Base-by-base conservation (phyloP, 1,140 invertebrate genomes). In the Metopolophium dirhodum region DNA sequence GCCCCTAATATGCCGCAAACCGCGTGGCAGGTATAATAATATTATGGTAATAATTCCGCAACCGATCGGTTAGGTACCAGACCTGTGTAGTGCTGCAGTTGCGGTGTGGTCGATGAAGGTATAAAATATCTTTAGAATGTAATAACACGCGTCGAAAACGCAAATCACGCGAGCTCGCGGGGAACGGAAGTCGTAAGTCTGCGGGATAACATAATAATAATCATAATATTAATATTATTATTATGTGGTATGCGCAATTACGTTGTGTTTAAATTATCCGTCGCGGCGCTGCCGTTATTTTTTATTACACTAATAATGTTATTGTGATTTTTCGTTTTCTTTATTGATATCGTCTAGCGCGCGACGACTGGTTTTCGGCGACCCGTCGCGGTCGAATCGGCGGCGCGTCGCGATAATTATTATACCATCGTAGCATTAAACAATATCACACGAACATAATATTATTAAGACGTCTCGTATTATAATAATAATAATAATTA, bases 111-210 rank as follows among this genome's bases (percentile, higher is more conserved):
- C 30, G 61, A n/a, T n/a, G 61, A n/a, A 14, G 30, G 61, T 77
- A 61, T 49, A 22, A 77, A 77, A 77, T 77, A 77, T 77, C 61
- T 77, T 77, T n/a, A 77, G 61, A 77, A 77, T 35, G n/a, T 35
- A 77, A n/a, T n/a, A 77, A n/a, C 61, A 20, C 61, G 61, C 77
- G 77, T 83, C 77, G 77, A 83, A 83, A 83, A 83, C 77, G 77
- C 77, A 83, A 83, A 83, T 83, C n/a, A 83, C 35, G 35, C 85
- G 41, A 30, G 41, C 45, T 30, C 45, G 41, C 35, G 35, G 41
- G 2, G 41, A 47, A 41, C 83, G 85, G 85, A 86, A 86, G 85
- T 86, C 85, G 85, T 86, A 86, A 47, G 85, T 86, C 37, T 47
- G 41, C 9, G 41, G 23, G 83, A 47, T 37, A 47, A 47, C 41